Evolutionary conservation across 1,140 invertebrate genomes (phyloP).

Genomic region (Drosophila ogumai): DNA sequence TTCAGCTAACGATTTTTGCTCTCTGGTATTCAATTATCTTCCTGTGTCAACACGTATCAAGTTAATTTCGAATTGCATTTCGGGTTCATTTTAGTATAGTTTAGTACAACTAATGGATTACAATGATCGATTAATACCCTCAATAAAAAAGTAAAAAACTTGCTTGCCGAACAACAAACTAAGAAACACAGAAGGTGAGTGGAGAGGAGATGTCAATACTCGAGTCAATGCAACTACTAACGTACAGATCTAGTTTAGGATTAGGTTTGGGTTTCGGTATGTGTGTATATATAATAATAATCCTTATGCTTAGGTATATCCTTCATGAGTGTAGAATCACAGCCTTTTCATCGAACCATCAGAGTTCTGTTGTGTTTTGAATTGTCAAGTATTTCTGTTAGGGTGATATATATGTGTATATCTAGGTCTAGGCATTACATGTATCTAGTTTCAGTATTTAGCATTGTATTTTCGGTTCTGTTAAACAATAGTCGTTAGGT

Average conservation of each 20-base stretch:
- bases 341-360: constrained; percentile 77
- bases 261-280: constrained; percentile 17
- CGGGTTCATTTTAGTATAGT: constrained; percentile 61
- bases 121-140: constrained; percentile 49
- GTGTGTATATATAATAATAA: constrained; percentile 38
- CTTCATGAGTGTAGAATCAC: constrained; percentile 84
- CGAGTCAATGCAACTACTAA: constrained; percentile 56
- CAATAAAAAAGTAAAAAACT: constrained; percentile 66
- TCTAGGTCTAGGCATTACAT: constrained; percentile 50
- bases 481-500: constrained; percentile 58
- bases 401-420: constrained; percentile 53
- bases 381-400: constrained; percentile 75
- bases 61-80: constrained; percentile 60
- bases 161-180: constrained; percentile 51
- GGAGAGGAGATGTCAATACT: constrained; percentile 56
- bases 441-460: constrained; percentile 22
- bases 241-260: constrained; percentile 18
- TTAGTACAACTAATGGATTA: constrained; percentile 70
- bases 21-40: constrained; percentile 29
- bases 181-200: constrained; percentile 46
- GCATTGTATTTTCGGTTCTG: constrained; percentile 55
- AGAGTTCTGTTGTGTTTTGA: constrained; percentile 66
- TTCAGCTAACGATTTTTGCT: constrained; percentile 71
- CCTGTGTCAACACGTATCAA: constrained; percentile 36
- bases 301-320: constrained; percentile 68